These are phyloP conservation scores for Nymphicus hollandicus DNA, from an alignment of 2,113 vertebrate genomes.

Conservation along the genomic window DNA sequence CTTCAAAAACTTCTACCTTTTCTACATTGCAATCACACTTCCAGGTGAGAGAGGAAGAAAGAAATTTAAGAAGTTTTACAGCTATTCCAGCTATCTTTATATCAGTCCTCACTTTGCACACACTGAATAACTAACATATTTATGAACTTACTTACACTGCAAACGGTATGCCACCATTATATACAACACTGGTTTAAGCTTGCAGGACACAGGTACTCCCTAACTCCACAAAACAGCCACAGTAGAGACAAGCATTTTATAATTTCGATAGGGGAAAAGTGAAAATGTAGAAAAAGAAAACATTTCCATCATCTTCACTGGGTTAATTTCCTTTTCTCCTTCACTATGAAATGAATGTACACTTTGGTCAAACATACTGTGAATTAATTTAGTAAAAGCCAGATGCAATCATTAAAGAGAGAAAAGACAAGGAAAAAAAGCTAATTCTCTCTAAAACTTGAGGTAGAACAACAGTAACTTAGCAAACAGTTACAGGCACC, in stretches of 20 bases:
- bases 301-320: background rate
- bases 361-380: background rate
- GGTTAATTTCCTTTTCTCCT: background rate
- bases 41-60: background rate
- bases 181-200: background rate
- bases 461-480: background rate
- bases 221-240: background rate
- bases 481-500: background rate
- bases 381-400: background rate
- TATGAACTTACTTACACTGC: background rate
- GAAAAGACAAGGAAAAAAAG: background rate
- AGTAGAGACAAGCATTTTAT: background rate
- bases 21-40: constrained; percentile 11
- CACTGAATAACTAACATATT: background rate
- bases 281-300: background rate
- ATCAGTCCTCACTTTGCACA: background rate
- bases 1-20: constrained; percentile 18
- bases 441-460: background rate
- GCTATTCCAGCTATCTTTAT: background rate
- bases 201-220: background rate
- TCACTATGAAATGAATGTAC: background rate
- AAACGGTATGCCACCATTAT: constrained; percentile 12
- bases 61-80: constrained; percentile 5
- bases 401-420: background rate
- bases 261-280: background rate